Base-by-base conservation (phyloP, 2,888 invertebrate genomes). In the Patella depressa region DNA sequence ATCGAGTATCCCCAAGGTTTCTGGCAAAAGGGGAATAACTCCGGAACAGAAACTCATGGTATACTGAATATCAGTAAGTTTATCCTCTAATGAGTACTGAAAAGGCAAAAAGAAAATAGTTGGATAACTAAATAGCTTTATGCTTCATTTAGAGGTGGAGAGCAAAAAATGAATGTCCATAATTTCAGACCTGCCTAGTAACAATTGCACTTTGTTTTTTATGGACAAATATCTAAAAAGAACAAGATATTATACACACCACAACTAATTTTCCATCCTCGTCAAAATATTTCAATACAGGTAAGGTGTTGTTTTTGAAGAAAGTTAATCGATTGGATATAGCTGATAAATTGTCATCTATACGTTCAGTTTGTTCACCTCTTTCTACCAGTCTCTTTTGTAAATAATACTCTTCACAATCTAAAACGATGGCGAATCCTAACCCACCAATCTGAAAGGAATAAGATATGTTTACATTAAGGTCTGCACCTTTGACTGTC, bases 241-340 rank as follows among this genome's bases (percentile, higher is more conserved):
- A 74, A 4, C 17, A 14, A 53, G 2, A n/a, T 17, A 12, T 53
- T 53, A 53, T 74, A 88, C 89, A 83, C 82, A 91, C 91, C 82
- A 88, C 85, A 74, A 85, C 85, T 55, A 91, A 83, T 81, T 89
- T 89, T 57, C 84, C 85, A 19, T 81, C 75, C 76, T 88, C 88
- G 29, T 91, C 90, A 75, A 85, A 87, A 76, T 89, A 81, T 79
- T 88, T 88, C 53, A 89, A 79, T 12, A 91, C 82, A 9, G 90
- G 89, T 73, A 91, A 82, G 17, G 90, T 90, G 78, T 89, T 84
- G 57, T 88, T 83, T 81, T 88, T 89, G 83, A 88, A 90, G 82
- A 86, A 87, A 24, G 79, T 84, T n/a, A 89, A 79, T 78, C 88
- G 81, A 57, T 84, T 87, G 2, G 83, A 81, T 29, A 89, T 85